phyloP scores from a whole-genome alignment of 2,888 invertebrate genomes.

The Halictus quadricinctus region DNA sequence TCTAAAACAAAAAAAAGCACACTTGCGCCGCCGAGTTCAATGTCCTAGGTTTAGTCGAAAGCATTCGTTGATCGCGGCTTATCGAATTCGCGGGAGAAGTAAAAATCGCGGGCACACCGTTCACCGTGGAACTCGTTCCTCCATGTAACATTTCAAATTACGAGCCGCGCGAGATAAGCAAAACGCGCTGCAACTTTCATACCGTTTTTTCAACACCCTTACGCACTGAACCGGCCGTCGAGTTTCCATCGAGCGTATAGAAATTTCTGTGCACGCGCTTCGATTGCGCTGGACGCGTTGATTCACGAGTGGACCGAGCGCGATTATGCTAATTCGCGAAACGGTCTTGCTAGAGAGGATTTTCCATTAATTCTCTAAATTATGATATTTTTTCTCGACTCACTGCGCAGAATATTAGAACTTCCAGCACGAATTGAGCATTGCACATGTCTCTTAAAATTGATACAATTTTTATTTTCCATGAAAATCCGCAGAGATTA shows the following conservation, averaged over 20 bases:
- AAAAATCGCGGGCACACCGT: constrained; percentile 20
- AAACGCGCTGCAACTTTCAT: constrained; percentile 60
- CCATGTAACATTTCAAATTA: constrained; percentile 49
- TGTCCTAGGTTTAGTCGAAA: constrained; percentile 19
- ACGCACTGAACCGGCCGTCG: constrained; percentile 33
- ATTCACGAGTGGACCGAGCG: neutral
- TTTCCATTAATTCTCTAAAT: neutral
- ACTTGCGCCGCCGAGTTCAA: constrained; percentile 21
- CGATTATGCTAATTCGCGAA: neutral
- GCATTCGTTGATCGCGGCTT: constrained; percentile 26
- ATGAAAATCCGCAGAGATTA: too few relatives aligned
- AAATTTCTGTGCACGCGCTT: constrained; percentile 8
- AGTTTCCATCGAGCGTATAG: constrained; percentile 41
- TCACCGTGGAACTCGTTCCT: constrained; percentile 53
- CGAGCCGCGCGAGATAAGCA: constrained; percentile 24
- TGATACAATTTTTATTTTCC: too few relatives aligned
- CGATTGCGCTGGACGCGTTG: constrained; percentile 13
- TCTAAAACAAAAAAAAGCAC: constrained; percentile 12
- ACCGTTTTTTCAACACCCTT: constrained; percentile 60
- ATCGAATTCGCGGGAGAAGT: constrained; percentile 37
- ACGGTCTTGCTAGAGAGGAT: neutral
- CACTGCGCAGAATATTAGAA: too few relatives aligned
- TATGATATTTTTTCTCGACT: too few relatives aligned
- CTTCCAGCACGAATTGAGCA: too few relatives aligned
- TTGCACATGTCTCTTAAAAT: too few relatives aligned